Conservation (phyloP, 1,140 invertebrate genomes). For the Lucilia cuprina region DNA sequence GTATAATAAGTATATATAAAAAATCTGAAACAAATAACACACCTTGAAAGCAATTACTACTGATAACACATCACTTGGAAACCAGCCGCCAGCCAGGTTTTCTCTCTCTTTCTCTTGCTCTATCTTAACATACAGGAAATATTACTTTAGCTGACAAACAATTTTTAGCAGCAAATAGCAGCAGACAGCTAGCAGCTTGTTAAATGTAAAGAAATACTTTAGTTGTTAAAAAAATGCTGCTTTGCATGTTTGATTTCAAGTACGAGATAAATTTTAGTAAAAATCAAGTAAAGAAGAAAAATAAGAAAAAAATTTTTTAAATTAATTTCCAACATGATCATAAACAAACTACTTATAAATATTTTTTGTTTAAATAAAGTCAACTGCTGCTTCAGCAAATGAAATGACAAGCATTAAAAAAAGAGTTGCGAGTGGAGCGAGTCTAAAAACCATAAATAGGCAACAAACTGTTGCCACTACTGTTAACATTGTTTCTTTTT, state of each 20-base stretch:
- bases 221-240: neutral
- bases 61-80: neutral
- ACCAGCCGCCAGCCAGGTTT: neutral
- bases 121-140: neutral
- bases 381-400: neutral
- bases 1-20: neutral
- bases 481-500: neutral
- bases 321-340: conserved; percentile 27
- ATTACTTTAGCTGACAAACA: neutral
- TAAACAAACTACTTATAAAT: conserved; percentile 25
- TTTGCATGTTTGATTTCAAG: neutral
- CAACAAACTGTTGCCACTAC: conserved; percentile 2
- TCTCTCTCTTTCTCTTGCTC: neutral
- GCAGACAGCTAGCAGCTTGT: neutral
- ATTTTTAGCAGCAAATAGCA: neutral
- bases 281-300: neutral
- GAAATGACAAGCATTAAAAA: neutral
- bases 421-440: neutral
- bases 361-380: neutral
- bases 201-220: neutral
- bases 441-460: neutral
- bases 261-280: neutral
- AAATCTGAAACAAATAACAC: neutral
- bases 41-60: conserved; percentile 2
- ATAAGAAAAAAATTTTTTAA: neutral